Base-by-base conservation (phyloP, 2,888 invertebrate species). In the Spodoptera exigua region DNA sequence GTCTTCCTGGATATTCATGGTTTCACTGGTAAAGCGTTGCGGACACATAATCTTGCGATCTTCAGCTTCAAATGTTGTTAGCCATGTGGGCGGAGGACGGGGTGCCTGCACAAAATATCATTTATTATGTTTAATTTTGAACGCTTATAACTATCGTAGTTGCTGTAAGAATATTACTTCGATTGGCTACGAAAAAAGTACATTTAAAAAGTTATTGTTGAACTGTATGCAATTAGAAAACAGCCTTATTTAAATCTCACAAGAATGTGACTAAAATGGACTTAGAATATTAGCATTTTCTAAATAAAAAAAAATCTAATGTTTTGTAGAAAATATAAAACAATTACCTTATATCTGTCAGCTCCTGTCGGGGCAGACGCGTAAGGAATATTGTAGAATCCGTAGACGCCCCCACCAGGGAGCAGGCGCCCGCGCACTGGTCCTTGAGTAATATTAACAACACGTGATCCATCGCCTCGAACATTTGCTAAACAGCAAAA, bases 381-480 rank as follows among this genome's bases (percentile, higher is more conserved):
- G 40, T 89, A 90, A 0, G 89, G 89, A 9, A 90, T 87, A 37
- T 82, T 79, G 41, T 83, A 80, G 56, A 88, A 90, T 0, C 63
- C 58, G 51, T 73, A 89, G 2, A 86, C 61, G 7, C 78, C 77
- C 3, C 70, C 60, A 4, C 61, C 62, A 0, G 76, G 69, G 5
- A 82, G 77, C 21, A 73, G 74, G 47, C 77, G 80, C 0, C 90
- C 89, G 1, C 77, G 74, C 27, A 89, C 83, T 0, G 71, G 74
- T 0, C 89, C 89, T 60, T 88, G 87, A 0, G 55, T 17, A 9
- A 75, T 81, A 2, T 74, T 39, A 13, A 88, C 85, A 2, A 72
- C 2, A 2, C 56, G 65, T 2, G 73, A 72, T n/a, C 61, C 58
- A 13, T 61, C 62, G 27, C 55, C 46, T 9, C 47, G 56, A 7